Evolutionary conservation across 2,888 invertebrate genomes (phyloP).

Genomic region (Caradrina clavipalpis): DNA sequence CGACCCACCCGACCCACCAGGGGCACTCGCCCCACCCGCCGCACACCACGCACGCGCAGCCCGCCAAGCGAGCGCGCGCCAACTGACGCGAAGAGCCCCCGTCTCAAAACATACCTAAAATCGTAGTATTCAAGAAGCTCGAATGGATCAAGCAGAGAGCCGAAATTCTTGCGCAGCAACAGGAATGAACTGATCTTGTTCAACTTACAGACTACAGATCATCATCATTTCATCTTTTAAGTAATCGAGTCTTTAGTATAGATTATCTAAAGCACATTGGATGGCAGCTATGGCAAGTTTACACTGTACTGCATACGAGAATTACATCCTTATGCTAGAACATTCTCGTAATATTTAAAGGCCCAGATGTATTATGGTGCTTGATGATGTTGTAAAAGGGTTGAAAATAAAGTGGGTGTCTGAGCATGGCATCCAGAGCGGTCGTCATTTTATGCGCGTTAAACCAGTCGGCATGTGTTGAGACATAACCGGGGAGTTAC

Average conservation of each 20-base stretch:
- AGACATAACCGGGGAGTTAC: not conserved
- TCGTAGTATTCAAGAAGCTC: no score
- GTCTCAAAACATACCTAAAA: no score
- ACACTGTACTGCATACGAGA: no score
- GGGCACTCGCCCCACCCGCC: no score
- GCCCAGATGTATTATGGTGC: not conserved
- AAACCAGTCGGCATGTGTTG: not conserved
- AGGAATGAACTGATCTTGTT: not conserved
- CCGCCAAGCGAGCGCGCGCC: no score
- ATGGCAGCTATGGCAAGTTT: not conserved
- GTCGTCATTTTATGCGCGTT: not conserved
- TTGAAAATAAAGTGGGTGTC: not conserved
- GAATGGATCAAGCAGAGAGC: slow-evolving; percentile 16
- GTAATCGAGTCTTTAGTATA: not conserved
- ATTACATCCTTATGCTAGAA: not conserved
- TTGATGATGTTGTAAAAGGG: slow-evolving; percentile 1
- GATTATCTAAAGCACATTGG: slow-evolving; percentile 1
- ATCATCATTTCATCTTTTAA: not conserved
- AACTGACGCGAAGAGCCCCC: no score
- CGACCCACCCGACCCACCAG: no score
- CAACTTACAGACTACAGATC: not conserved
- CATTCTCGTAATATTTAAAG: not conserved
- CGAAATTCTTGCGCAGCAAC: not conserved
- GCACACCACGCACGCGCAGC: no score
- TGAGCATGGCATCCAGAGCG: slow-evolving; percentile 1